phyloP scores from a whole-genome alignment of 1,140 invertebrate genomes.

The Parapsyche elsis region DNA sequence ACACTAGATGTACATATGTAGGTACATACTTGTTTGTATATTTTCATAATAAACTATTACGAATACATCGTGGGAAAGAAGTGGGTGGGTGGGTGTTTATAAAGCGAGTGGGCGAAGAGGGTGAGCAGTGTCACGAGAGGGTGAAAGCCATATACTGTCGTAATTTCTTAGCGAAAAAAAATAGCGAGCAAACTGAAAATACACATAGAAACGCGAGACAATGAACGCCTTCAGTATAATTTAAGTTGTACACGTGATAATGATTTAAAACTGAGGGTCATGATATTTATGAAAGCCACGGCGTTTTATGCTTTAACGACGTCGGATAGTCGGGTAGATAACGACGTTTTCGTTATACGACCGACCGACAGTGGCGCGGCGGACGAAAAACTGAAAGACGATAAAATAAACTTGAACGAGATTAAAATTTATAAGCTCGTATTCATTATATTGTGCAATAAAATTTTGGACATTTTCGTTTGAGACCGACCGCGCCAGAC shows the following conservation, averaged over 20 bases:
- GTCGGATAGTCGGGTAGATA: conserved; percentile 16
- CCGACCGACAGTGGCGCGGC: background rate
- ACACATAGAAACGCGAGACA: conserved; percentile 3
- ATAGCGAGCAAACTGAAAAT: background rate
- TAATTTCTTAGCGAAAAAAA: conserved; percentile 3
- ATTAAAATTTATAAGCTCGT: conserved; percentile 16
- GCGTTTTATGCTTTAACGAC: conserved; percentile 27
- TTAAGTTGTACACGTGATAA: conserved; percentile 28
- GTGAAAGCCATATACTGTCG: background rate
- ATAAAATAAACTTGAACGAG: background rate
- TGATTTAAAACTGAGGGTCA: conserved; percentile 25
- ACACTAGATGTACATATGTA: too few relatives aligned
- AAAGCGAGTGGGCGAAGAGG: too few relatives aligned
- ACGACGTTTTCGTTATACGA: conserved; percentile 23
- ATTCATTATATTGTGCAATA: background rate
- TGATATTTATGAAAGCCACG: conserved; percentile 24
- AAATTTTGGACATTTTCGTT: conserved; percentile 11
- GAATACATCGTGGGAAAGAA: too few relatives aligned
- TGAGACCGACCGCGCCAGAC: background rate
- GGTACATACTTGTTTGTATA: too few relatives aligned
- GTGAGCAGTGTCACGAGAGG: background rate
- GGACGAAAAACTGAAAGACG: background rate
- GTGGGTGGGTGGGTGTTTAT: too few relatives aligned
- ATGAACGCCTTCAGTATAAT: conserved; percentile 30
- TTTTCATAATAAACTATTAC: too few relatives aligned